Percentiles rank a stretch among this genome's conserved stretches.
Conservation (phyloP, 2,797 vertebrate species). For the Chelonia mydas region DNA sequence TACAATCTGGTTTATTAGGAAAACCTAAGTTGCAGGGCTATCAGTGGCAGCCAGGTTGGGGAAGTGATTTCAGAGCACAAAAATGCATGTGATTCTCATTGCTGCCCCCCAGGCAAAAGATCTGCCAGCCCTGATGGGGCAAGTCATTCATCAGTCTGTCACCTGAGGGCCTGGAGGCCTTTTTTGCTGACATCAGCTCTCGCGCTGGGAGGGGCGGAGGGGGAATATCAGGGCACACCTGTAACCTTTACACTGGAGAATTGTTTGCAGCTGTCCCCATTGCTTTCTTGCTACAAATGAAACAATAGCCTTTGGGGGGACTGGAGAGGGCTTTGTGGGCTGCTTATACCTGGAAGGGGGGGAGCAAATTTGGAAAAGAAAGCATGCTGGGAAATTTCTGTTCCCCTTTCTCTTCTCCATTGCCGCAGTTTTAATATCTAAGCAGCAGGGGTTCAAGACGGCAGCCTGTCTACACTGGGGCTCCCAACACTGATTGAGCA, state of each 20-base stretch:
- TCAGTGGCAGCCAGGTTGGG: slow-evolving; percentile 1
- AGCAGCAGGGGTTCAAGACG: background rate
- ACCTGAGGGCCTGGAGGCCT: background rate
- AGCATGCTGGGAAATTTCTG: background rate
- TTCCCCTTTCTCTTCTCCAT: background rate
- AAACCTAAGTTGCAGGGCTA: background rate
- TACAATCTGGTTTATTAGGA: background rate
- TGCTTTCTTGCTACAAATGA: background rate
- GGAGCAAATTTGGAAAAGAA: rapidly evolving
- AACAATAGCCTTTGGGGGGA: background rate
- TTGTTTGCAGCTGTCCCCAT: background rate
- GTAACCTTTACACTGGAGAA: slow-evolving; percentile 41
- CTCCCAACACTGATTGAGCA: rapidly evolving
- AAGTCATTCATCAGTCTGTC: slow-evolving; percentile 67
- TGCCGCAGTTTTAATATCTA: rapidly evolving
- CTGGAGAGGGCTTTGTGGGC: background rate
- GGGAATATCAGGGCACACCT: slow-evolving; percentile 46
- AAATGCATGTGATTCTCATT: slow-evolving; percentile 59
- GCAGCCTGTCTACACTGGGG: rapidly evolving
- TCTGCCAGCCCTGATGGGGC: slow-evolving; percentile 67
- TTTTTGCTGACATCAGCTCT: background rate
- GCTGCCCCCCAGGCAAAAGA: slow-evolving; percentile 60
- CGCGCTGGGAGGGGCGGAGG: background rate
- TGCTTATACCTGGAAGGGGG: background rate
- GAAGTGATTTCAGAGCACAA: slow-evolving; percentile 72